Conservation (phyloP, 1,140 invertebrate species). For the Bemisia tabaci region DNA sequence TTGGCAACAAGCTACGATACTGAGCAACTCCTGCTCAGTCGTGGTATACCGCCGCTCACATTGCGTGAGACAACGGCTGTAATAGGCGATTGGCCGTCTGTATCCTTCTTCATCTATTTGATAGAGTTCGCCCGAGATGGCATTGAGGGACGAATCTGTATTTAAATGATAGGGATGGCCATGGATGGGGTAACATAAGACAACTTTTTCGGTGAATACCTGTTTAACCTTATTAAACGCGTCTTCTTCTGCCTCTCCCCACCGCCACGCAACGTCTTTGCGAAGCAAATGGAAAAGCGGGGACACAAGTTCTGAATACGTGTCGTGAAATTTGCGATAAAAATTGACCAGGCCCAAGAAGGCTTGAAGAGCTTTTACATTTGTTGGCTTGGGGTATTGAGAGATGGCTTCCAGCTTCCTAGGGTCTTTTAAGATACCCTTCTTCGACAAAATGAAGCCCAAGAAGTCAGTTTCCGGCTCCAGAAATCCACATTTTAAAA, state of each 20-base stretch:
- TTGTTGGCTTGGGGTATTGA: not conserved
- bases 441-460: not conserved
- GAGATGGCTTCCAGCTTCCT: not conserved
- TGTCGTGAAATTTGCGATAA: conserved; percentile 6
- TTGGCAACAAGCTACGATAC: too few relatives aligned
- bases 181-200: not conserved
- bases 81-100: too few relatives aligned
- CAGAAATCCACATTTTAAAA: too few relatives aligned
- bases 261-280: too few relatives aligned
- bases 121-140: not conserved
- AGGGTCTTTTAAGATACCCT: not conserved
- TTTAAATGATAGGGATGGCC: not conserved
- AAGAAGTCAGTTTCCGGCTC: too few relatives aligned
- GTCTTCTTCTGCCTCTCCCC: too few relatives aligned
- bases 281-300: too few relatives aligned
- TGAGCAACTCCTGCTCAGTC: too few relatives aligned
- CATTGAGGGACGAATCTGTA: not conserved
- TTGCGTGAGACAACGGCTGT: too few relatives aligned
- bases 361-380: not conserved
- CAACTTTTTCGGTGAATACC: not conserved
- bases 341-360: not conserved
- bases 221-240: too few relatives aligned
- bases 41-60: too few relatives aligned
- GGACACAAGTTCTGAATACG: too few relatives aligned
- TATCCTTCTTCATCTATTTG: not conserved